Base-by-base conservation (phyloP, 64 coral and sea anemone genomes). In the Platygyra sinensis region DNA sequence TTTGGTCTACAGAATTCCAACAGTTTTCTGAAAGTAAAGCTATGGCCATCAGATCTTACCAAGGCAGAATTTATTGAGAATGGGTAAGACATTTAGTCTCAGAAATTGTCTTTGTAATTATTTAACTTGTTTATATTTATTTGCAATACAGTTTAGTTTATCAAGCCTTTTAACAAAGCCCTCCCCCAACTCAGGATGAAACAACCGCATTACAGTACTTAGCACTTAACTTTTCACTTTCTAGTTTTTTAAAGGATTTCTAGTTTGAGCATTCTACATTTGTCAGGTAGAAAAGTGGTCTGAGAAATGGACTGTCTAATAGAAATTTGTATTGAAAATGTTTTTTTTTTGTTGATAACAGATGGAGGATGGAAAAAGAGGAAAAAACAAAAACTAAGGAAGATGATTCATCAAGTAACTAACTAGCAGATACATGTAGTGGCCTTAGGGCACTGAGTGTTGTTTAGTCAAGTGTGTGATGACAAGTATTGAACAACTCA, bases 21-120 rank as follows among this genome's bases (percentile, higher is more conserved):
- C 36, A 76, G 80, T 65, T 87, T 33, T 79, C 60, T 71, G 1
- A 64, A 74, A 63, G 77, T 87, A 20, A 80, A 76, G 22, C 19
- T 95, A 11, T 91, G 89, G 83, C 76, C 93, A 52, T 81, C 88
- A 91, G 83, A 82, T 0, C 72, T 95, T 73, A 52, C 67, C 13
- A 95, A 91, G 79, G 55, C 90, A 0, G 89, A 95, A 54, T 95
- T 95, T 59, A 87, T 95, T 74, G 80, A 67, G 29, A 73, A 54
- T 15, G 93, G 93, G 93, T 95, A 82, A 31, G 91, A 57, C 8
- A 13, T 57, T 57, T 2, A 57, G 42, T 8, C 7, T 46, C 5
- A 46, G 38, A 39, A 39, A 39, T 88, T 33, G 13, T 19, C 3
- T 1, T 36, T 36, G 33, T 36, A 36, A 36, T 36, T 36, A 36